Base-by-base conservation (phyloP, 2,113 vertebrate genomes). In the Uropsilus gracilis region DNA sequence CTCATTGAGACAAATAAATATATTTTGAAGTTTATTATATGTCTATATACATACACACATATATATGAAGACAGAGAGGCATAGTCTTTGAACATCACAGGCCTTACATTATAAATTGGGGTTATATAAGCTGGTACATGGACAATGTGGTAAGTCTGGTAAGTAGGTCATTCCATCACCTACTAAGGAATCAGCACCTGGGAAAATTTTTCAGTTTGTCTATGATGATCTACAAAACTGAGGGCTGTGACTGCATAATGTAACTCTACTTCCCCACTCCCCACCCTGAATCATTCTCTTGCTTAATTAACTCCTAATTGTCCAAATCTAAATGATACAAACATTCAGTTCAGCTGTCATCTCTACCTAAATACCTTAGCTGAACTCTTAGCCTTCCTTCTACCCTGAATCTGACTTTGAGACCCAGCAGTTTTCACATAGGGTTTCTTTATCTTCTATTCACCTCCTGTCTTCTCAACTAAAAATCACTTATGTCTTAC, bases 391-490 rank as follows among this genome's bases (percentile, higher is more conserved):
- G 48, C 14, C 39, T 76, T 73, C 14, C 61, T 39, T 86, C 50
- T 48, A 7, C 13, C 50, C 72, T 44, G n/a, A 85, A 18, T 71
- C 71, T 86, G 37, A 71, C 28, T 75, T 80, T n/a, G 63, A n/a
- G 48, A 96, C 39, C 2, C 16, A 78, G 63, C 4, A 68, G 6
- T 86, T 94, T 90, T 64, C 42, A 80, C 69, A 37, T 8, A n/a
- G 50, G 22, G 30, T 59, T 89, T 82, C 17, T 32, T 69, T 91
- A 22, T 89, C 69, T 95, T 75, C 69, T 46, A 46, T 89, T 82
- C 80, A 55, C 34, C 4, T 87, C 18, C 61, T 64, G n/a, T 57
- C 39, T 90, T 90, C 55, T 81, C 57, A 77, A 69, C n/a, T 68
- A 16, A 78, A 61, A 57, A 50, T 68, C 64, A 68, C 34, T 82